Evolutionary conservation across 2,113 vertebrate species (phyloP).

Genomic region (Steatornis caripensis): DNA sequence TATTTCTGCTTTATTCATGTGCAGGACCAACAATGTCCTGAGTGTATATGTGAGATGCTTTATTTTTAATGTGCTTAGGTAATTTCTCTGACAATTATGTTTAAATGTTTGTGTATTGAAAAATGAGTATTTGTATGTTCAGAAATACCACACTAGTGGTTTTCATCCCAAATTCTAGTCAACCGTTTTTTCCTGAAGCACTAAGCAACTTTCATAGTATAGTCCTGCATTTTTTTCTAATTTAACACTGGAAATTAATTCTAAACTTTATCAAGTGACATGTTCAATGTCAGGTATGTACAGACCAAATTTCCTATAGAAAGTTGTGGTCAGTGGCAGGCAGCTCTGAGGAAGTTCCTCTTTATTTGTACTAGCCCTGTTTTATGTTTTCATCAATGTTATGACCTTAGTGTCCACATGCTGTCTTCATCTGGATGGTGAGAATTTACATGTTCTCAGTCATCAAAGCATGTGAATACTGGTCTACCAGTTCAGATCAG

Average conservation of each 20-base stretch:
- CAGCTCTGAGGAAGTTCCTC: not conserved
- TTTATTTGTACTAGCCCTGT: not conserved
- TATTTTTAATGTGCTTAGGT: not conserved
- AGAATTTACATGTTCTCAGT: not conserved
- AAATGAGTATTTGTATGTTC: not conserved
- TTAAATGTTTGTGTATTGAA: not conserved
- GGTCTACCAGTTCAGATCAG: not conserved
- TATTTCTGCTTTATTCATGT: not conserved
- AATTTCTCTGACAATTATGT: not conserved
- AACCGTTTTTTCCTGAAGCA: not conserved
- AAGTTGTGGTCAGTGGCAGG: not conserved
- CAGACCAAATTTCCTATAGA: not conserved
- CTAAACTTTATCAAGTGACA: not conserved
- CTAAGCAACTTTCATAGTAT: not conserved
- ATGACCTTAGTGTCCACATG: not conserved
- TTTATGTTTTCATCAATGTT: not conserved
- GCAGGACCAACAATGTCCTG: not conserved
- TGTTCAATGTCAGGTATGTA: not conserved
- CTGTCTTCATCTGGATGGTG: not conserved
- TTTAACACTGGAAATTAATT: not conserved
- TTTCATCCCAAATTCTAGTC: not conserved
- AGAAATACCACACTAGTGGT: not conserved
- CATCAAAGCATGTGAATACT: not conserved
- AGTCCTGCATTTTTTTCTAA: not conserved
- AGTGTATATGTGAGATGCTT: not conserved